A percentile compares a stretch with the other conserved stretches of the same genome.
Evolutionary conservation across 1,140 invertebrate species (phyloP).

Genomic region (Asobara japonica): DNA sequence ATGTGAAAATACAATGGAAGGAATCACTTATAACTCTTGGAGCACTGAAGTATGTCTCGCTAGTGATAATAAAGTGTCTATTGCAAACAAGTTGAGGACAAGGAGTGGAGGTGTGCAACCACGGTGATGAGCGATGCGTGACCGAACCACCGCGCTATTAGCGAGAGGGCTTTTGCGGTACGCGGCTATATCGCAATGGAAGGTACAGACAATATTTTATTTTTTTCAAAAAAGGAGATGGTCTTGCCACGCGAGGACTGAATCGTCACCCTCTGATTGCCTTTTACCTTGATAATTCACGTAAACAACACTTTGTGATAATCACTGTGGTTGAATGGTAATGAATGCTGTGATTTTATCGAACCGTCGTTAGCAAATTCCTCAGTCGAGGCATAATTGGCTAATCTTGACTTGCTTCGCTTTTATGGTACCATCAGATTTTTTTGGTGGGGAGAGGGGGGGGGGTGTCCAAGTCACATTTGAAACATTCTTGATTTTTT

Average conservation of each 20-base stretch:
- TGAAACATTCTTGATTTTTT: too few species aligned
- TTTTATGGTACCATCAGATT: too few species aligned
- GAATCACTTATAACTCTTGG: background rate
- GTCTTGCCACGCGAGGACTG: background rate
- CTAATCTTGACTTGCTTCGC: background rate
- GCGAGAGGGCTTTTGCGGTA: constrained; percentile 17
- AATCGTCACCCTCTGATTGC: constrained; percentile 9
- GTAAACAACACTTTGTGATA: background rate
- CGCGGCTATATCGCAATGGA: constrained; percentile 1
- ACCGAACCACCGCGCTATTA: constrained; percentile 37
- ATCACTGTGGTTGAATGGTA: background rate
- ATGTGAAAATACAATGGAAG: background rate
- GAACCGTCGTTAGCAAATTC: background rate
- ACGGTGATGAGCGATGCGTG: constrained; percentile 38
- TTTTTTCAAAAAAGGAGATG: background rate
- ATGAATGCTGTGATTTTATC: background rate
- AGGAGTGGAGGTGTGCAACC: constrained; percentile 32
- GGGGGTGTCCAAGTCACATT: too few species aligned
- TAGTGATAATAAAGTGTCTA: constrained; percentile 19
- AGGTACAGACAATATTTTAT: background rate
- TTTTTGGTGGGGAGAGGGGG: too few species aligned
- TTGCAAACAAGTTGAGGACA: constrained; percentile 29
- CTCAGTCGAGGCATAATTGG: background rate
- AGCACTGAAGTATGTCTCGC: background rate
- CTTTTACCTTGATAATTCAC: background rate